A percentile compares a stretch with the other conserved stretches of the same genome.
phyloP scores from a whole-genome alignment of 2,797 vertebrate species.

The Limnodromus scolopaceus region DNA sequence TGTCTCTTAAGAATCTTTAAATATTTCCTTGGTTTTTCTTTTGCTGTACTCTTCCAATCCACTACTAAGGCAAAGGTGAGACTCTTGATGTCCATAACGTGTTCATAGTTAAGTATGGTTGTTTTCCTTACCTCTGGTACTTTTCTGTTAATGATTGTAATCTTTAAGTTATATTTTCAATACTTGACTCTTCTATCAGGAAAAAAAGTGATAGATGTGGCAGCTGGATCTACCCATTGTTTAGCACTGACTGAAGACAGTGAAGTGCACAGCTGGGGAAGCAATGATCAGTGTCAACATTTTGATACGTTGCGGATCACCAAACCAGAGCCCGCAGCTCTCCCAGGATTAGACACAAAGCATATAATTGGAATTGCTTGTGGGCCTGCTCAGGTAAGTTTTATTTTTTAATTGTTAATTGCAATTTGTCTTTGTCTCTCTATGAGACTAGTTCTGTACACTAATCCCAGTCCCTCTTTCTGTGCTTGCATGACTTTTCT shows the following conservation, averaged over 20 bases:
- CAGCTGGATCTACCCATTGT: conserved; percentile 96
- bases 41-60: neutral
- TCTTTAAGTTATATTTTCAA: neutral
- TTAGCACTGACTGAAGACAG: conserved; percentile 94
- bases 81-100: neutral
- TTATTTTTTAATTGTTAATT: neutral
- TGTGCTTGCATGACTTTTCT: neutral
- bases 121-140: neutral
- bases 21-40: neutral
- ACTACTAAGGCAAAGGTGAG: neutral
- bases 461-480: neutral
- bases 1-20: neutral
- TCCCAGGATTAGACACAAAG: conserved; percentile 93
- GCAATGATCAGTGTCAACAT: conserved; percentile 97
- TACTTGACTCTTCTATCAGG: conserved; percentile 74
- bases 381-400: conserved; percentile 92
- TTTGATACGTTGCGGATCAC: conserved; percentile 96
- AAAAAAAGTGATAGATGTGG: conserved; percentile 95
- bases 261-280: conserved; percentile 98
- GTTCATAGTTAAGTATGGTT: neutral
- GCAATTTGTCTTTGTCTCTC: neutral
- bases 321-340: conserved; percentile 92
- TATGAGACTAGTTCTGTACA: neutral
- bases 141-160: neutral
- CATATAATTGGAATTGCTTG: conserved; percentile 96